phyloP scores from a whole-genome alignment of 2,113 vertebrate species.

The Calonectris borealis region DNA sequence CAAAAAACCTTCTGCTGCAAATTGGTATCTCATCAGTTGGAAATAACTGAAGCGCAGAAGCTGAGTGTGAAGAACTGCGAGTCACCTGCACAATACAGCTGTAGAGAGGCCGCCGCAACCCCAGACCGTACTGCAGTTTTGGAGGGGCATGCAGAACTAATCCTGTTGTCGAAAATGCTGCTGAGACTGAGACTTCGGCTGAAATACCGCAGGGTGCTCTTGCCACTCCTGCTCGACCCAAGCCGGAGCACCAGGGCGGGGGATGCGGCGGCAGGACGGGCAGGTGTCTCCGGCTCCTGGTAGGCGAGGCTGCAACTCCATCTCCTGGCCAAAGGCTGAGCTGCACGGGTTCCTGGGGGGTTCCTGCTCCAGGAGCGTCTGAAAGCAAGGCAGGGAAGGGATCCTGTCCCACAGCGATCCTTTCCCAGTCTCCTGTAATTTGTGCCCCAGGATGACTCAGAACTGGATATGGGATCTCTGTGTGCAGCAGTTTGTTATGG shows the following conservation, averaged over 20 bases:
- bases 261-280: background rate
- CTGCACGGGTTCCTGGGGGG: background rate
- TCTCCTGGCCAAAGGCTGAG: slow-evolving; percentile 4
- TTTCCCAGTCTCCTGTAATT: background rate
- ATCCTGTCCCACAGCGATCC: background rate
- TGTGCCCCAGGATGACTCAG: background rate
- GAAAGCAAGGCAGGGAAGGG: background rate
- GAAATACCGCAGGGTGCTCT: background rate
- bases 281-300: background rate
- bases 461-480: background rate
- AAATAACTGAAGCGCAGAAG: background rate
- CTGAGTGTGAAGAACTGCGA: background rate
- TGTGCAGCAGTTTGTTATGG: background rate
- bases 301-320: background rate
- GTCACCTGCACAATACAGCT: background rate
- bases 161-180: background rate
- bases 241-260: background rate
- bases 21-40: background rate
- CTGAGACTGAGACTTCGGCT: background rate
- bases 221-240: background rate
- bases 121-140: background rate
- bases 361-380: background rate
- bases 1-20: background rate
- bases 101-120: background rate
- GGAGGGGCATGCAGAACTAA: background rate